Base-by-base conservation (phyloP, 1,140 invertebrate species). In the Atta texana region DNA sequence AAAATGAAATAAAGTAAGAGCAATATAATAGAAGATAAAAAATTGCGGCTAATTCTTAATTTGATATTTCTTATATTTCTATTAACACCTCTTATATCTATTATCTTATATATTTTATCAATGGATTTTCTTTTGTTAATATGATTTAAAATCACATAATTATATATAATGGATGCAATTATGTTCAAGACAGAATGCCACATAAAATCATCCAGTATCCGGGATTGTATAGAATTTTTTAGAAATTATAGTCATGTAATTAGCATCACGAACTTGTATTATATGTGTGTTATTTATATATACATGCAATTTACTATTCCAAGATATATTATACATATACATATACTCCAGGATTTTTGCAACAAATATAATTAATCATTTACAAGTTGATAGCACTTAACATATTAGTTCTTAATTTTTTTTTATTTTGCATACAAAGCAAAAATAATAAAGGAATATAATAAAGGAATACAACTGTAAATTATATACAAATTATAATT, bases 241-340 rank as follows among this genome's bases (percentile, higher is more conserved):
- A 12, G 18, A 21, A 74, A 82, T 82, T 82, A 72, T 49, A 57
- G 1, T 82, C 39, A 12, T 18, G 24, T 74, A 21, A 59, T 68
- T 59, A 72, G 18, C 39, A 74, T 81, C 21, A 71, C 8, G 6
- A 63, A 51, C 24, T 74, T 84, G n/a, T 24, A 51, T 68, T 64
- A 18, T 1, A 34, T 18, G 61, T 64, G 39, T 44, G 10, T 44
- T 64, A 31, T 6, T 64, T 64, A 24, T 64, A 64, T n/a, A 31
- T 28, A 3, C 1, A 21, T 34, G 34, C 10, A 5, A 49, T 49
- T 34, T 12, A 21, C 55, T 44, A 28, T 78, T 78, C 8, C 39
- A 44, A 10, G 39, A 44, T 12, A 12, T 44, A 10, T 44, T 44
- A 44, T 44, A 44, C 0, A 10, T 44, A 44, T 0, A 10, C 6